Base-by-base conservation (phyloP, 2,888 invertebrate genomes). In the Lumbricus terrestris region DNA sequence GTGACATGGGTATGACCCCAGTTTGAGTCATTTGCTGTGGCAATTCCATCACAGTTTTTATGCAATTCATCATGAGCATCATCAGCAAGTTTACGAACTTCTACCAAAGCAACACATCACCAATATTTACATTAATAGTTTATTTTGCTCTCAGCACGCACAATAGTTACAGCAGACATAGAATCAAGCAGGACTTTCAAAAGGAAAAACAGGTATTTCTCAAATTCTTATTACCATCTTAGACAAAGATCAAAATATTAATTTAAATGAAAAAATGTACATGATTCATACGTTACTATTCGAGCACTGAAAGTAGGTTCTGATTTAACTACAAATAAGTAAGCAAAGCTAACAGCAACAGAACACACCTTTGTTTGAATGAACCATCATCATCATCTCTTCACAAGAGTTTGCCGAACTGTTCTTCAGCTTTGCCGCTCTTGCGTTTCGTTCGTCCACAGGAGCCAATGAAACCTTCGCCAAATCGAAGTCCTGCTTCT, bases 321-420 rank as follows among this genome's bases (percentile, higher is more conserved):
- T 42, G 23, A 54, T 54, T 29, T 1, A 23, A 3, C 54, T 11
- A 29, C 29, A 29, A 54, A 54, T 54, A 54, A 54, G 54, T 69
- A n/a, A 69, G 69, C 69, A 69, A 69, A 69, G 29, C 29, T 4
- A 11, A 54, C 54, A 54, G 69, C 69, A 69, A 69, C 29, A n/a
- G n/a, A n/a, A 83, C 91, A 38, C 82, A 94, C 94, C 94, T 93
- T 93, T 94, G 88, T 93, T 93, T 33, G 93, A 93, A 90, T 94
- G 94, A 33, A 94, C 93, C 33, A 93, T 93, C 93, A 94, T 93
- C 90, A 94, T 92, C 91, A 92, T 92, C 23, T 93, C 93, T 88
- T 93, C 93, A 92, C 94, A 94, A 15, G 92, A 92, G 13, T 88
- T 90, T 40, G 83, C 29, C 35, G 42, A 29, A 40, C 40, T 40